Evolutionary conservation across 2,113 vertebrate species (phyloP).

Genomic region (Epinephelus fuscoguttatus): DNA sequence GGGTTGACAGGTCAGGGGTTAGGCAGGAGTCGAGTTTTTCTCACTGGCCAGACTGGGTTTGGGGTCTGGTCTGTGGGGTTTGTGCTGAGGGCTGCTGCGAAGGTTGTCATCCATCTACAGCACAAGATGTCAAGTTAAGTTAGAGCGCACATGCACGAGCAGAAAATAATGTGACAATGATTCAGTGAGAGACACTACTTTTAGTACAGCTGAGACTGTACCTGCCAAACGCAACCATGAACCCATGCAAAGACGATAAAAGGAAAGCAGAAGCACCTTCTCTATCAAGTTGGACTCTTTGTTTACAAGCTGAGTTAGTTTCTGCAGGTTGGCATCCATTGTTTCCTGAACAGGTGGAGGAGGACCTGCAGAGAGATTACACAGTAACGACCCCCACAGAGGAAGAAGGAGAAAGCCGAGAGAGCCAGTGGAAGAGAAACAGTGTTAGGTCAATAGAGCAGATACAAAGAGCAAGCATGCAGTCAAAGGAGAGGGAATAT

Average conservation of each 20-base stretch:
- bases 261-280: slow-evolving; percentile 90
- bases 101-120: slow-evolving; percentile 98
- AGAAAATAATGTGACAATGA: slow-evolving; percentile 6
- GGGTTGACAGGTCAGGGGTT: slow-evolving; percentile 64
- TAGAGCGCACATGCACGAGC: neutral
- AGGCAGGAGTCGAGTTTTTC: slow-evolving; percentile 86
- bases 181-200: neutral
- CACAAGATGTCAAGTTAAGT: slow-evolving; percentile 69
- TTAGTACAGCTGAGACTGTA: slow-evolving; percentile 16
- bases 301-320: slow-evolving; percentile 99
- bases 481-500: slow-evolving; percentile 18
- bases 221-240: slow-evolving; percentile 43
- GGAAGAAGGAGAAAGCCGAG: slow-evolving; percentile 26
- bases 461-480: slow-evolving; percentile 13
- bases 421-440: slow-evolving; percentile 28
- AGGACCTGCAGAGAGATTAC: slow-evolving; percentile 86
- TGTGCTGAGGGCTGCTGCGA: slow-evolving; percentile 96
- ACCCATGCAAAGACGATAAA: slow-evolving; percentile 72
- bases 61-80: slow-evolving; percentile 88
- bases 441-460: slow-evolving; percentile 15
- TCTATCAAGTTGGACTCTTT: slow-evolving; percentile 99
- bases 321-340: slow-evolving; percentile 97
- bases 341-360: slow-evolving; percentile 89
- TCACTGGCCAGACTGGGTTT: slow-evolving; percentile 86
- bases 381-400: slow-evolving; percentile 34